Conservation (phyloP, 1,140 invertebrate genomes). For the Ips typographus region DNA sequence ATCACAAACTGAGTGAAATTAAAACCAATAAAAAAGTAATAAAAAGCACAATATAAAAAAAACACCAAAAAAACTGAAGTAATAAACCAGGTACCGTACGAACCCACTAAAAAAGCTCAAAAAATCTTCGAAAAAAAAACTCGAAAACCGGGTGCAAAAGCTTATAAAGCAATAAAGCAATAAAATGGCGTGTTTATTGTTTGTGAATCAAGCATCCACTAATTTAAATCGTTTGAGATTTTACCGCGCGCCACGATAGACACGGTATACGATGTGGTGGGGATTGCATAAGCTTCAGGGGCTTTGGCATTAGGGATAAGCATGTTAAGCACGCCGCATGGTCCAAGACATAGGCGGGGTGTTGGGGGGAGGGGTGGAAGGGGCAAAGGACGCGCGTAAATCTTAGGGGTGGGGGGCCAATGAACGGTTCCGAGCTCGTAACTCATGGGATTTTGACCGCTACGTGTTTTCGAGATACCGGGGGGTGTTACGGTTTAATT, state of each 20-base stretch:
- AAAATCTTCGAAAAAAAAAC: constrained; percentile 5
- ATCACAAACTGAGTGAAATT: not conserved
- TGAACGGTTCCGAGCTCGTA: constrained; percentile 29
- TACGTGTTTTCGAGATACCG: constrained; percentile 20
- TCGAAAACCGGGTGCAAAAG: not conserved
- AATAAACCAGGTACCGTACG: not conserved
- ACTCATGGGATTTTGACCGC: constrained; percentile 29
- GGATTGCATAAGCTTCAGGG: constrained; percentile 40
- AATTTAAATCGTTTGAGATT: constrained; percentile 46
- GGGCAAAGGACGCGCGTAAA: constrained; percentile 2
- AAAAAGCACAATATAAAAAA: not conserved
- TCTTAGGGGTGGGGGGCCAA: constrained; percentile 20
- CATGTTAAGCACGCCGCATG: constrained; percentile 27
- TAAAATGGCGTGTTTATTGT: constrained; percentile 39
- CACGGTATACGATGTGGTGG: constrained; percentile 34
- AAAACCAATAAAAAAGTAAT: not conserved
- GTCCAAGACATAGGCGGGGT: constrained; percentile 10
- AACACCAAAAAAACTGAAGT: not conserved
- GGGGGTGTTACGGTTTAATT: constrained; percentile 26
- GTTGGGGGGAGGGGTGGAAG: not conserved
- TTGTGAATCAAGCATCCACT: constrained; percentile 43
- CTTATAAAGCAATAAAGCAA: constrained; percentile 30
- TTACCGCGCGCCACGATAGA: constrained; percentile 38
- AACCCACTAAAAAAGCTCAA: not conserved
- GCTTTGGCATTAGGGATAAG: constrained; percentile 39